Evolutionary conservation across 2,888 invertebrate species (phyloP), one percentile per base, ranked within the genome.

Genomic region (Entomobrya multifasciata): DNA sequence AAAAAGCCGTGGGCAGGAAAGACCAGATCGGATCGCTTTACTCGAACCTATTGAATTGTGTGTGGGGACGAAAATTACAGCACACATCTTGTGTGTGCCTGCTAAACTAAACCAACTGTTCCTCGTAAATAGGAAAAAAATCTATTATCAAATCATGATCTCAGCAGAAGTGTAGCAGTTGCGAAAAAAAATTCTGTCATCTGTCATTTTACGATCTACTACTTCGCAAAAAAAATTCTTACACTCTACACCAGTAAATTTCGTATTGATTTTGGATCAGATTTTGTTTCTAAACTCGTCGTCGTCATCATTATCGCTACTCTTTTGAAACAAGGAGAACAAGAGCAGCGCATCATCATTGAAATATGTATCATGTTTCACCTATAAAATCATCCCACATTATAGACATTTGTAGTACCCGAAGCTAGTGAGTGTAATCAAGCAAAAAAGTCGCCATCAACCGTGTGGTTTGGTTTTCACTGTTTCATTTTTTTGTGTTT

Each of bases 241-340:
- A n/a, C n/a, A n/a, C n/a, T n/a, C 20, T 41, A 15, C 8, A 36
- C 6, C 41, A 65, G 15, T 41, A 65, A 65, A 65, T 15, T 65
- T 82, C 22, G 44, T 77, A 84, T 77, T 84, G 83, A 84, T 84
- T 84, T 84, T 76, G 83, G 77, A 84, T 84, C 76, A 84, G 49
- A 84, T 67, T 77, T 65, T 84, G 30, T 77, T 67, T 84, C 62
- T 55, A n/a, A n/a, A n/a, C 55, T 49, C 49, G 70, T 81, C 22
- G 65, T 65, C 77, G 17, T 78, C 77, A 60, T 78, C 55, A 78
- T 62, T 41, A 60, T 25, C 8, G 57, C 55, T 17, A 22, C 30
- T 25, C 47, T 72, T 49, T 17, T n/a, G n/a, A 52, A 49, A n/a
- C 6, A 49, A 52, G 13, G 20, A 8, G 22, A 25, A 25, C 62